Base-by-base conservation (phyloP, 1,140 invertebrate genomes). In the Neuroterus valhalla region DNA sequence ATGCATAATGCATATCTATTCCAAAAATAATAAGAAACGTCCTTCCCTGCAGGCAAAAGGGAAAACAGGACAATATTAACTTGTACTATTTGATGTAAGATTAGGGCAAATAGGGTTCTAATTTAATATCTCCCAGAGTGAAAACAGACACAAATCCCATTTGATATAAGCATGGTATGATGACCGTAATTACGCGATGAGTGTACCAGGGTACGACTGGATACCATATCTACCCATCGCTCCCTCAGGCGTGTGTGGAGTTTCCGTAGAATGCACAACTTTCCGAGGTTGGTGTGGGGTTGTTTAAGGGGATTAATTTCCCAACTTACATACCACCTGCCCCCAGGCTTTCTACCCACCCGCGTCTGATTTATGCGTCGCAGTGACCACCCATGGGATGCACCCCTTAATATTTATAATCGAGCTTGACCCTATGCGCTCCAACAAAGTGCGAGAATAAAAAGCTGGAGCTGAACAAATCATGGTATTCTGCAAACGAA, bases 381-480 rank as follows among this genome's bases (percentile, higher is more conserved):
- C 69, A 69, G 70, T 78, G 77, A 78, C 85, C 85, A 85, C 84
- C 81, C 84, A 80, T 78, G 79, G 75, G 78, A 75, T 50, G 68
- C 68, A 73, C 31, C 68, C 21, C 66, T 48, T 77, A 67, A 81
- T 84, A 82, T 85, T 86, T 86, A 85, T 84, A 84, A 84, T 83
- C 77, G 78, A 74, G 69, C 67, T 45, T 74, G 66, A 73, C 71
- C 66, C 46, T 45, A 50, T 26, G 66, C 14, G 50, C 42, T 38
- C 23, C 42, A 78, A 75, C 67, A 75, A 75, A 78, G 70, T 70
- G 17, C 66, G 10, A 14, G 11, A 66, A 77, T 71, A 70, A 77
- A 77, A 73, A 50, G 70, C 75, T 48, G 17, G 70, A 50, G 70
- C 75, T 48, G 17, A 55, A 77, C 68, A 67, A 70, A 73, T 67